These are phyloP conservation scores for Drosophila pachea DNA, from an alignment of 1,140 invertebrate species.

Conservation along the genomic window DNA sequence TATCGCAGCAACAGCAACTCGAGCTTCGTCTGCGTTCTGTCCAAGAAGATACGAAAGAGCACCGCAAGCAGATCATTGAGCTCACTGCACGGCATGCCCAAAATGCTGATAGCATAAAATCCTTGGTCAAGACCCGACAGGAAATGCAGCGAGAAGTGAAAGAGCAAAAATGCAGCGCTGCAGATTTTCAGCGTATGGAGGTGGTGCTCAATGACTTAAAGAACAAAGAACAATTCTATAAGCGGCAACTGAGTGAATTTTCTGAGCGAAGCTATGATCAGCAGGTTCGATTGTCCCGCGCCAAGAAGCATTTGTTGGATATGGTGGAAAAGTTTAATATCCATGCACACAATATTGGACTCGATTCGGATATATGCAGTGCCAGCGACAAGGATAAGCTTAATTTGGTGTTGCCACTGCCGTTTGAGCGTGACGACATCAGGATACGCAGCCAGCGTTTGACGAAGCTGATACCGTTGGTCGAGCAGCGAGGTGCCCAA, in stretches of 20 bases:
- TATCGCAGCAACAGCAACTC: constrained; percentile 12
- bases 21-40: not conserved
- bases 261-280: constrained; percentile 46
- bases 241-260: constrained; percentile 43
- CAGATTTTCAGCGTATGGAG: constrained; percentile 32
- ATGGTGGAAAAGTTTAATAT: constrained; percentile 54
- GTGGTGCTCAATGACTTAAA: constrained; percentile 29
- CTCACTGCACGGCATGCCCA: not conserved
- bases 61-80: constrained; percentile 3
- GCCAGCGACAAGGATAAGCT: constrained; percentile 16
- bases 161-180: constrained; percentile 29
- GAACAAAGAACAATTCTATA: constrained; percentile 41
- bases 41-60: not conserved
- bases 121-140: not conserved
- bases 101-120: not conserved
- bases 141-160: constrained; percentile 30
- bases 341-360: constrained; percentile 39
- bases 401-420: constrained; percentile 47
- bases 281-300: constrained; percentile 59
- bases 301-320: constrained; percentile 63
- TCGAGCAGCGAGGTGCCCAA: constrained; percentile 23
- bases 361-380: constrained; percentile 33
- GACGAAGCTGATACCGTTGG: constrained; percentile 9
- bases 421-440: constrained; percentile 31
- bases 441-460: constrained; percentile 19